phyloP scores from a whole-genome alignment of 2,113 vertebrate genomes.

The Ondatra zibethicus region DNA sequence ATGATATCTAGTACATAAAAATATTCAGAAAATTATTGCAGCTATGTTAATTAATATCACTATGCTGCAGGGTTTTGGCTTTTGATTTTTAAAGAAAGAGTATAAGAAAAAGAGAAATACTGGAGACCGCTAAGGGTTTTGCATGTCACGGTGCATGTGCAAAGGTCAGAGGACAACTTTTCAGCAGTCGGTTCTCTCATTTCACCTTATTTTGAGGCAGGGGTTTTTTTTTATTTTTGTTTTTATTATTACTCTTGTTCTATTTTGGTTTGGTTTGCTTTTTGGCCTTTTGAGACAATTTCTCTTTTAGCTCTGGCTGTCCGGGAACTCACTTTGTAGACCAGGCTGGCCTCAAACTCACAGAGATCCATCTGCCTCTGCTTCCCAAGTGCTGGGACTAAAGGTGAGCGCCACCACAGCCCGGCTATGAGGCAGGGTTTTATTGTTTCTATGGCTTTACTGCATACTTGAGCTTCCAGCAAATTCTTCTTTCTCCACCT shows the following conservation, averaged over 20 bases:
- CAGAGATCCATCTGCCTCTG: too few relatives aligned
- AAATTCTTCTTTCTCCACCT: not conserved
- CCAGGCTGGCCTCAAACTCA: not conserved
- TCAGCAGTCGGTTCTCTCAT: not conserved
- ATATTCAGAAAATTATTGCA: not conserved
- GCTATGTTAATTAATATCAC: not conserved
- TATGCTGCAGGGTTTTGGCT: not conserved
- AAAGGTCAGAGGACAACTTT: not conserved
- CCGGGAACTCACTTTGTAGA: not conserved
- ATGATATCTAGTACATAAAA: not conserved
- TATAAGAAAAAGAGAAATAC: not conserved
- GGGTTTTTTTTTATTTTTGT: not conserved
- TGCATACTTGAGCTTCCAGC: not conserved
- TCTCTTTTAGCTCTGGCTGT: too few relatives aligned
- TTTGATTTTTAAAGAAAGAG: not conserved
- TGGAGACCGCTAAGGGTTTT: not conserved
- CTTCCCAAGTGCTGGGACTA: too few relatives aligned
- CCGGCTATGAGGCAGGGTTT: not conserved
- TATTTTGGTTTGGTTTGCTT: not conserved
- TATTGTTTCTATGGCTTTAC: not conserved
- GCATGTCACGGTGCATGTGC: not conserved
- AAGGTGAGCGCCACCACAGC: not conserved
- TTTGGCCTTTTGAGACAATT: too few relatives aligned
- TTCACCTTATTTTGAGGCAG: not conserved
- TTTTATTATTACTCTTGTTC: not conserved